Evolutionary conservation across 1,140 invertebrate species (phyloP).

Genomic region (Drosophila azteca): DNA sequence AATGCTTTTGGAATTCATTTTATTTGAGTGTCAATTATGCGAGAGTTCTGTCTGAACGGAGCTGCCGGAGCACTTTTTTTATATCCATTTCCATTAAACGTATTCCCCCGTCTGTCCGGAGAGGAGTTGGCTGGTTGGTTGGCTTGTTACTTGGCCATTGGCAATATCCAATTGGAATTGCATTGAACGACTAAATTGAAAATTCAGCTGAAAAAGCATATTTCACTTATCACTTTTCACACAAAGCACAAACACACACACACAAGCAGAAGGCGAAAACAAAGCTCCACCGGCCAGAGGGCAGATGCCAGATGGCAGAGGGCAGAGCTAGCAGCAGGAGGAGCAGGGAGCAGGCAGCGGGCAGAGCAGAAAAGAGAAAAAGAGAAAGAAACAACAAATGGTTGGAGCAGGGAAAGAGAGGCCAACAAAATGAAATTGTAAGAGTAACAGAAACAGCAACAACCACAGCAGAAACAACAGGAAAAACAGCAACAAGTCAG

Average conservation of each 20-base stretch:
- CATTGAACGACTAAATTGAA: slow-evolving; percentile 80
- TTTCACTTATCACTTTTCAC: slow-evolving; percentile 81
- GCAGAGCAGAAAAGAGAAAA: no score
- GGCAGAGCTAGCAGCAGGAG: no score
- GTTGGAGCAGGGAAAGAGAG: not conserved
- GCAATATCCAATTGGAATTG: slow-evolving; percentile 77
- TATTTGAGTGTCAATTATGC: slow-evolving; percentile 51
- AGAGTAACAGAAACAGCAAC: slow-evolving; percentile 52
- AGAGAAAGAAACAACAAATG: not conserved
- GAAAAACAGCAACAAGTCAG: slow-evolving; percentile 53
- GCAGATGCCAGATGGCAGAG: not conserved
- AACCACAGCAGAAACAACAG: slow-evolving; percentile 30
- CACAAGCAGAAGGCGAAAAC: slow-evolving; percentile 37
- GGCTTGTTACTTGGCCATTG: slow-evolving; percentile 53
- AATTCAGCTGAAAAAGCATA: slow-evolving; percentile 77
- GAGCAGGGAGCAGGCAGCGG: no score
- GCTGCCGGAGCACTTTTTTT: not conserved
- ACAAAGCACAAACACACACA: slow-evolving; percentile 48
- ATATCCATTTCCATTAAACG: not conserved
- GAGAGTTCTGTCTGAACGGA: slow-evolving; percentile 25
- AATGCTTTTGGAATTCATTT: slow-evolving; percentile 48
- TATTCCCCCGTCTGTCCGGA: not conserved
- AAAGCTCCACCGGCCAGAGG: slow-evolving; percentile 37
- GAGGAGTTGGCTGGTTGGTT: not conserved
- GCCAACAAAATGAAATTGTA: slow-evolving; percentile 70